Base-by-base conservation (phyloP, 2,113 vertebrate species). In the Machaerirhynchus nigripectus region DNA sequence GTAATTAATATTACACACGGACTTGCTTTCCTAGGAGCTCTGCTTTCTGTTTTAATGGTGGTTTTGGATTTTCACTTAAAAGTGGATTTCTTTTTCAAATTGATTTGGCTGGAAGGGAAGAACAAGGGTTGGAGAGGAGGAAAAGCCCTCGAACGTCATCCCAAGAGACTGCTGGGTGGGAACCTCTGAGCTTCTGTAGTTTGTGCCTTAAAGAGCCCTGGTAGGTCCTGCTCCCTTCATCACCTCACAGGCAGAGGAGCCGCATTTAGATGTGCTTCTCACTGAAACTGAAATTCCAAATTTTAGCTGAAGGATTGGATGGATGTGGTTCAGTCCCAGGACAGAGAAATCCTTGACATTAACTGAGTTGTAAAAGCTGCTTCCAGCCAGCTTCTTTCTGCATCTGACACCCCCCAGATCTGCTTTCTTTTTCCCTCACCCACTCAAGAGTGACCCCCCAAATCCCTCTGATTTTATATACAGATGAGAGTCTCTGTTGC, bases 41-140 rank as follows among this genome's bases (percentile, higher is more conserved):
- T 71, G 46, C 61, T 37, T 91, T 80, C 79, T 70, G 79, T 13
- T 87, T 73, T 61, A 80, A 69, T 73, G 18, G 3, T 15, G 17
- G 18, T 10, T 83, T 73, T 44, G 26, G 14, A 49, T 83, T 90
- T 92, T 42, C 63, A 49, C 6, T 77, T 93, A 27, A 30, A 90
- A 88, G 37, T 53, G 20, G 28, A 46, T 93, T 84, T 59, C 19
- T 87, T 93, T 93, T 89, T 60, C 61, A 33, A 60, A 69, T 65
- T 65, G 23, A 40, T 86, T 80, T 81, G 35, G 5, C 55, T 65
- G 33, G 30, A 79, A 70, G 31, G n/a, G 84, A 68, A 67, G 35
- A 84, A 47, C 17, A 60, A 65, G 21, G 50, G 42, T 33, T 67
- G 42, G 47, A 83, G 42, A 60, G 68, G 35, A 77, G 24, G 39